Conservation (phyloP, 2,113 vertebrate species). For the Lepus americanus region DNA sequence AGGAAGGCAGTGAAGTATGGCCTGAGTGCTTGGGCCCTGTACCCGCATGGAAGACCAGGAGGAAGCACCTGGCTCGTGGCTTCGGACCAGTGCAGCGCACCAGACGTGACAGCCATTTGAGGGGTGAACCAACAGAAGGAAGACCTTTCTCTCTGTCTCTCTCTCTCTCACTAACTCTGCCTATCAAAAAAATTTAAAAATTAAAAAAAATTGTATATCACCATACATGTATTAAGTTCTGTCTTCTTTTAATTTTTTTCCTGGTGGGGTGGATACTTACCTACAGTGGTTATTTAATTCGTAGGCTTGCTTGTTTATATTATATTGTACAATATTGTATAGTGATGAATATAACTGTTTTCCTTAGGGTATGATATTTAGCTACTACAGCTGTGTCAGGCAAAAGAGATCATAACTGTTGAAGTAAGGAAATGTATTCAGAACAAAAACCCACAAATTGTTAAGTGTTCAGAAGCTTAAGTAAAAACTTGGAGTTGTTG, state of each 20-base stretch:
- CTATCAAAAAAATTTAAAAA: too few species aligned
- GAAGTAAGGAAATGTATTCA: not conserved
- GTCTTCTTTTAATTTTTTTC: not conserved
- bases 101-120: too few species aligned
- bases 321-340: slow-evolving; percentile 10
- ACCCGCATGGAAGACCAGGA: too few species aligned
- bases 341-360: not conserved
- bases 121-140: too few species aligned
- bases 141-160: too few species aligned
- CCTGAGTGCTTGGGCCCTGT: too few species aligned
- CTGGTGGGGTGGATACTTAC: slow-evolving; percentile 29
- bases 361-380: not conserved
- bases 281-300: not conserved
- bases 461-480: not conserved
- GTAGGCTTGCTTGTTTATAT: slow-evolving; percentile 5
- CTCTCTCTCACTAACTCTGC: too few species aligned
- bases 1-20: too few species aligned
- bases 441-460: not conserved
- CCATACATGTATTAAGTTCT: not conserved
- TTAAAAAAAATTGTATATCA: not conserved
- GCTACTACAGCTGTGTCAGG: not conserved
- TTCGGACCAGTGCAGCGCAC: too few species aligned
- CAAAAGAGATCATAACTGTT: slow-evolving; percentile 6
- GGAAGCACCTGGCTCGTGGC: too few species aligned
- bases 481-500: not conserved